phyloP scores from a whole-genome alignment of 2,113 vertebrate genomes.

The Hydrochoerus hydrochaeris region DNA sequence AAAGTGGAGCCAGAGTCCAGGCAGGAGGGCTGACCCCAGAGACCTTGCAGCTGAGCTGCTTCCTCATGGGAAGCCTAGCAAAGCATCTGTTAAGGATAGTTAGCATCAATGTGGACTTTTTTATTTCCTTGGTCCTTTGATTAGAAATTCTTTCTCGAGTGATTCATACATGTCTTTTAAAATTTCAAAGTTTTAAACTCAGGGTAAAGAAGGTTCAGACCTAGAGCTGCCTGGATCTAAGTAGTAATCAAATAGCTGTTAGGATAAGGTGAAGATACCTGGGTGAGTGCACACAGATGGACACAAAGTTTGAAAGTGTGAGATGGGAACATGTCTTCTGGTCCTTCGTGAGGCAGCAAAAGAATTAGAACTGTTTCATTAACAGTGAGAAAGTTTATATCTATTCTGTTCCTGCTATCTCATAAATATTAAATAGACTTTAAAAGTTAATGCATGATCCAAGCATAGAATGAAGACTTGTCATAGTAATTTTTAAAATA shows the following conservation, averaged over 20 bases:
- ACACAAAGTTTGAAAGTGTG: background rate
- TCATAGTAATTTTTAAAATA: background rate
- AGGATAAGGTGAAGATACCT: background rate
- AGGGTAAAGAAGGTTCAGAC: background rate
- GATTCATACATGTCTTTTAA: background rate
- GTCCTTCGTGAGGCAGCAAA: background rate
- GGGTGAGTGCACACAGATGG: background rate
- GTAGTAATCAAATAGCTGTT: background rate
- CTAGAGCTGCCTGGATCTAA: background rate
- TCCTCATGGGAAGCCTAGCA: background rate
- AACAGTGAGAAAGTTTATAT: background rate
- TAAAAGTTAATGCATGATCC: background rate
- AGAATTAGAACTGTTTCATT: background rate
- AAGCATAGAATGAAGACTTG: background rate
- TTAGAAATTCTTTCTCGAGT: background rate
- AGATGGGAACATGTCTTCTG: background rate
- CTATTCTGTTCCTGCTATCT: background rate
- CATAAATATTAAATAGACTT: background rate
- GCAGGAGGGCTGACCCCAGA: background rate
- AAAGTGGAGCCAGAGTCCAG: background rate
- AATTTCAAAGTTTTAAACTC: background rate
- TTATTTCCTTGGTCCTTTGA: background rate
- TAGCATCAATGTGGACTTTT: background rate
- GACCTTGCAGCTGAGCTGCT: background rate
- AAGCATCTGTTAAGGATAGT: background rate